Conservation (phyloP, 35 echinoderm and acorn worm species). For the Ptychodera flava region DNA sequence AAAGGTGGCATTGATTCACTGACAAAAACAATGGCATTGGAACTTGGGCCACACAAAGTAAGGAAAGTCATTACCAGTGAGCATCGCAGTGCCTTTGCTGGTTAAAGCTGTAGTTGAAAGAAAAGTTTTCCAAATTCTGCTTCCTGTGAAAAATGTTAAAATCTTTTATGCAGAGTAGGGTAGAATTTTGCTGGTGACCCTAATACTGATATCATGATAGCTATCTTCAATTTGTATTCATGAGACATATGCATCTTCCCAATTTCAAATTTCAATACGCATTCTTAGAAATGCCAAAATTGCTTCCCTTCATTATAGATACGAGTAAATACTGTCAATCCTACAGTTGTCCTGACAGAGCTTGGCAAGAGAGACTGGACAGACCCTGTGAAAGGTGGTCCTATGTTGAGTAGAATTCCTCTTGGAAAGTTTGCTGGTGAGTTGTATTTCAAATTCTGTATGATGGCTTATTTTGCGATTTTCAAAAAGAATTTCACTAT, state of each 20-base stretch:
- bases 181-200: not conserved
- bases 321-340: constrained; percentile 85
- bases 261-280: no score
- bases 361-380: constrained; percentile 56
- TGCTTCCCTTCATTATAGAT: constrained; percentile 32
- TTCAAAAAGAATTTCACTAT: no score
- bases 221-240: no score
- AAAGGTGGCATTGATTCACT: constrained; percentile 80
- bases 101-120: no score
- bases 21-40: constrained; percentile 64
- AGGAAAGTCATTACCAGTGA: not conserved
- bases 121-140: not conserved
- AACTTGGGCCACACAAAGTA: constrained; percentile 73
- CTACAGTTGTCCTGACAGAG: constrained; percentile 52
- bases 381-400: constrained; percentile 44
- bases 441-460: not conserved
- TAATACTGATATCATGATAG: no score
- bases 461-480: no score
- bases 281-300: no score
- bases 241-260: no score
- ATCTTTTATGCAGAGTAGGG: not conserved
- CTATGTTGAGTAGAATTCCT: constrained; percentile 54
- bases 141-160: not conserved
- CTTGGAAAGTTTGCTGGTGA: constrained; percentile 76
- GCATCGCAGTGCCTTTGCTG: not conserved